Base-by-base conservation (phyloP, 1,140 invertebrate genomes). In the Halesus radiatus region DNA sequence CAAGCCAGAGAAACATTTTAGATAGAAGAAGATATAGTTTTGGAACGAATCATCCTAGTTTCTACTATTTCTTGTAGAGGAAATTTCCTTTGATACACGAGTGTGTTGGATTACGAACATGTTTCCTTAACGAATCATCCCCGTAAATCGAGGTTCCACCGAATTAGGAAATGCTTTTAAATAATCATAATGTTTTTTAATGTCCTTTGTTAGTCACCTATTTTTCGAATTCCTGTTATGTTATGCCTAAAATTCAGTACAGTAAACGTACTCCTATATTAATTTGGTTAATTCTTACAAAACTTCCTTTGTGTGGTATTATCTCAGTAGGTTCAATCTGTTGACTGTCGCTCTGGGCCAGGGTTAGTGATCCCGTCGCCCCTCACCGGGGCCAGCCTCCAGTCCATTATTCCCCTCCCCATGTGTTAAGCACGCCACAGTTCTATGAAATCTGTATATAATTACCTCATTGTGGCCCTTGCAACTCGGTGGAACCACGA, bases 341-440 rank as follows among this genome's bases (percentile, higher is more conserved):
- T 76, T 32, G 29, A 64, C 74, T 62, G 32, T 3, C 0, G 32
- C 54, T 56, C 20, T 8, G 52, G n/a, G 5, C 18, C 20, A 29
- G 75, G 75, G 75, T 76, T 76, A 76, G 18, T 52, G 75, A 76
- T 64, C 75, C 58, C 73, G 15, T 62, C 56, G 16, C 75, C 58
- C 73, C 5, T 62, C 56, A 22, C 22, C 58, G n/a, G 72, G 60
- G 53, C 53, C 72, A 45, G 37, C 37, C 37, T 45, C 37, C 37
- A 13, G 5, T 45, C 37, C 8, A 58, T 75, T 23, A 75, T 22
- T 56, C 54, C 7, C 20, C 45, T 64, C 52, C 60, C 52, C 45
- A 52, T 76, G 45, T 45, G 60, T 66, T 66, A 45, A 58, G 52
- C 75, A 64, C 75, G 75, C 75, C 22, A 64, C 56, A 50, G 10